phyloP scores from a whole-genome alignment of 2,888 invertebrate species.

The Melanotus villosus region DNA sequence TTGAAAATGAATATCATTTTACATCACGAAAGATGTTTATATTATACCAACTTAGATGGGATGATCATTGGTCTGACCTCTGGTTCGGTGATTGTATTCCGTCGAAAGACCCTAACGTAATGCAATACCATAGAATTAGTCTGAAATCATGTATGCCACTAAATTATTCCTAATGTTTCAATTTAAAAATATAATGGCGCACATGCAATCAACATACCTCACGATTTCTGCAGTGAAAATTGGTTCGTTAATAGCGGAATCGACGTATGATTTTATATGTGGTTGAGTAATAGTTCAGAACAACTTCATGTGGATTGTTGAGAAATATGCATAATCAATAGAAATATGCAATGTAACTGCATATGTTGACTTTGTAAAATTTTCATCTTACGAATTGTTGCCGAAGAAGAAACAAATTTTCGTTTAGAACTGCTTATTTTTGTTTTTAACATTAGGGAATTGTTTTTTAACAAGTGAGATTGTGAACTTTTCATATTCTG shows the following conservation, averaged over 20 bases:
- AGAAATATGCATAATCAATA: too few relatives aligned
- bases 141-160: conserved; percentile 37
- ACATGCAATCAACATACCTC: conserved; percentile 23
- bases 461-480: too few relatives aligned
- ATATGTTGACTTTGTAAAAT: too few relatives aligned
- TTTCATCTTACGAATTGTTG: too few relatives aligned
- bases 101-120: conserved; percentile 22
- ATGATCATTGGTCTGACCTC: conserved; percentile 32
- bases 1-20: conserved; percentile 34
- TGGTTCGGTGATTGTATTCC: conserved; percentile 11
- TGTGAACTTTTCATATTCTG: too few relatives aligned
- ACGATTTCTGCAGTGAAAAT: conserved; percentile 33
- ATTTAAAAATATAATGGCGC: conserved; percentile 36
- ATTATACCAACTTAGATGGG: conserved; percentile 24
- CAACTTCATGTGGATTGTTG: background rate
- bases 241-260: background rate
- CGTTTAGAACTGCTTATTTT: too few relatives aligned
- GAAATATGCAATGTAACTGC: too few relatives aligned
- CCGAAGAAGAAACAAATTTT: too few relatives aligned
- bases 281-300: background rate
- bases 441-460: too few relatives aligned
- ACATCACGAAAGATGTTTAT: conserved; percentile 29
- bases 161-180: conserved; percentile 38
- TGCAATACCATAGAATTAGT: conserved; percentile 31
- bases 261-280: background rate